Base-by-base conservation (phyloP, 2,888 invertebrate species). In the Timema podura region DNA sequence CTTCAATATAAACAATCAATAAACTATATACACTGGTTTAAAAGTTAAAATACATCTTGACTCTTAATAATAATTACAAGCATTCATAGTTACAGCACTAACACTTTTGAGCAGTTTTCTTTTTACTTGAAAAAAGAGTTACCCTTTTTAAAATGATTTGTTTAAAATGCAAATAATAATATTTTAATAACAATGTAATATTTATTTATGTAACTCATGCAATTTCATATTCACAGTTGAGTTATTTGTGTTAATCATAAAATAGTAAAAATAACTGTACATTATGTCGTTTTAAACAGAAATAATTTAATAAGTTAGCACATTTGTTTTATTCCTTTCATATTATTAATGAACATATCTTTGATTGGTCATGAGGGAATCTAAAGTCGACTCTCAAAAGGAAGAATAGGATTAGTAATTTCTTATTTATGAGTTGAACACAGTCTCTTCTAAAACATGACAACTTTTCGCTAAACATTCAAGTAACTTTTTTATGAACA, bases 241-340 rank as follows among this genome's bases (percentile, higher is more conserved):
- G 61, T 61, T 67, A 68, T 61, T 70, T 64, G 67, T 71, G 30
- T 67, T 67, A 67, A 73, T 71, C 64, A 72, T 68, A 49, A 72
- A 72, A 70, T 30, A 30, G 30, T 70, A 72, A 72, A 72, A 73
- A 72, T 71, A 73, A 72, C 70, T 72, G 72, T 70, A 70, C 73
- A 71, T 64, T 30, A 30, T 30, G 30, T 30, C 30, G 30, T 30
- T 70, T 64, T 68, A 57, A 54, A 70, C 64, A 54, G 68, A 66
- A 65, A 68, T 49, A 66, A 44, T 64, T 68, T 61, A 66, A 69
- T 64, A 65, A 64, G 49, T 66, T 66, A 66, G 48, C 48, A 16
- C n/a, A n/a, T 68, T 45, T 30, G 48, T 46, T 70, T 68, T 71
- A 71, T 71, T 66, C 51, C 67, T 67, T 68, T 66, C 54, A 69